These are phyloP conservation scores for Cervus canadensis DNA, from an alignment of 2,113 vertebrate genomes.

Conservation along the genomic window DNA sequence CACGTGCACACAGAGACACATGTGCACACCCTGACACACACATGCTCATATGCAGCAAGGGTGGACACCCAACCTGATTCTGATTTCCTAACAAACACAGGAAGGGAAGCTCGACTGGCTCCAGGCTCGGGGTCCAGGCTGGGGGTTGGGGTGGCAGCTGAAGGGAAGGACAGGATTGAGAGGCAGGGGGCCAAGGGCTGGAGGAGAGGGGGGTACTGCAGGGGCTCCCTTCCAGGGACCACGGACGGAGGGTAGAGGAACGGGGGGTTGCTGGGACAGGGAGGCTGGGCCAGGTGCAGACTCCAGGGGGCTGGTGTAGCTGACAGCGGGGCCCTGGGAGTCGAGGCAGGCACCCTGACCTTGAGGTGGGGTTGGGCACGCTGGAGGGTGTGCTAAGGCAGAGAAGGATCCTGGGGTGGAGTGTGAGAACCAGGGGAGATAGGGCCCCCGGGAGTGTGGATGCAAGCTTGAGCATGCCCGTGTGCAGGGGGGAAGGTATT, in stretches of 20 bases:
- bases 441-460: neutral
- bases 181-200: too few relatives aligned
- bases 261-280: neutral
- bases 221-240: accelerated
- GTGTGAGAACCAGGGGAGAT: neutral
- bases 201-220: neutral
- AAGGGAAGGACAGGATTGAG: neutral
- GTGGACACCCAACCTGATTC: neutral
- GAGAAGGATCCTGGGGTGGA: neutral
- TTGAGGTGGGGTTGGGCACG: neutral
- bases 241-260: accelerated
- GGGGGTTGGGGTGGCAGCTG: neutral
- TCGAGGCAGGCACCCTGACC: neutral
- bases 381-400: neutral
- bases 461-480: accelerated
- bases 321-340: accelerated
- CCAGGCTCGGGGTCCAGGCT: neutral
- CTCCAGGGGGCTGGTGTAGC: neutral
- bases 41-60: neutral
- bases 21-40: neutral
- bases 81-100: neutral
- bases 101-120: accelerated
- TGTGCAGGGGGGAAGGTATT: accelerated
- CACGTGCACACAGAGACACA: neutral
- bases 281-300: accelerated